Conservation (phyloP, 2,888 invertebrate species). For the Nebria brevicollis region DNA sequence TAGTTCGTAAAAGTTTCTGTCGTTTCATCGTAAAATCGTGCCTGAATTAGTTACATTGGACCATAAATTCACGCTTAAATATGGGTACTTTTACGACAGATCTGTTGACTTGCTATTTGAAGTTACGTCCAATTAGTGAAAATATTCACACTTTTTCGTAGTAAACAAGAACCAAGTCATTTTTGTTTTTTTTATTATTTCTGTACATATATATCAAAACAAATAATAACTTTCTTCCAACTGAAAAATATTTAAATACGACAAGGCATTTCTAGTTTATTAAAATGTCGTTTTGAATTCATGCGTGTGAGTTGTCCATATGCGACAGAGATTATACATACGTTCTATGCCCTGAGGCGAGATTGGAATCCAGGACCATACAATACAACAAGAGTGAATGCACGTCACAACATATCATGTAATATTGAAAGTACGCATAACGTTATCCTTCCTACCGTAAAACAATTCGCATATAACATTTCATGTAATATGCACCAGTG, state of each 20-base stretch:
- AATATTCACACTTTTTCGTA: neutral
- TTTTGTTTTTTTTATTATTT: neutral
- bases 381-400: neutral
- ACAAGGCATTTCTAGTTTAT: too few relatives aligned
- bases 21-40: constrained; percentile 3
- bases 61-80: constrained; percentile 7
- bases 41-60: constrained; percentile 2
- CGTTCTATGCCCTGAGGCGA: neutral
- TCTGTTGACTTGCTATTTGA: constrained; percentile 8
- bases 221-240: neutral
- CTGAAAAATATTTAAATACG: too few relatives aligned
- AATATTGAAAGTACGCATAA: neutral
- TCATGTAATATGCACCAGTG: neutral
- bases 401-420: neutral
- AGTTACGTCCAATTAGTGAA: constrained; percentile 8
- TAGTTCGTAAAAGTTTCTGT: constrained; percentile 20
- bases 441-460: neutral
- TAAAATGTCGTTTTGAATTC: too few relatives aligned
- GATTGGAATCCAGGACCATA: neutral
- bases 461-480: neutral
- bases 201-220: neutral
- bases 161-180: neutral
- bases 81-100: constrained; percentile 9
- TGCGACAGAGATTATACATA: neutral
- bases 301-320: neutral